Evolutionary conservation across 2,888 invertebrate genomes (phyloP).

Genomic region (Chelonus formosanus): DNA sequence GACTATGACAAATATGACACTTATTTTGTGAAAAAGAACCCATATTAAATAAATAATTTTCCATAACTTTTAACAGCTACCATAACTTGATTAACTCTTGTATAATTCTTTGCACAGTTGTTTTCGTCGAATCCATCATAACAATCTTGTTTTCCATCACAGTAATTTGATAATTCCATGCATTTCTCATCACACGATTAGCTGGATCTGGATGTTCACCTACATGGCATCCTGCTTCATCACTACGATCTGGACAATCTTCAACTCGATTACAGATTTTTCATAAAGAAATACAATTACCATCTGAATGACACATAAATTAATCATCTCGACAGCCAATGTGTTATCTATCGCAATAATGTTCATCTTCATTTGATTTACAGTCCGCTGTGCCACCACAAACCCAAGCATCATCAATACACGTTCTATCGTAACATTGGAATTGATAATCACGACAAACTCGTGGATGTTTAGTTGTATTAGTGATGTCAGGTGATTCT

Average conservation of each 20-base stretch:
- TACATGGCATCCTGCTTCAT: slow-evolving; percentile 66
- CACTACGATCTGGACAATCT: slow-evolving; percentile 69
- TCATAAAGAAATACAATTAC: slow-evolving; percentile 69
- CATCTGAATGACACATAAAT: slow-evolving; percentile 72
- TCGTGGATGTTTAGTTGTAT: slow-evolving; percentile 47
- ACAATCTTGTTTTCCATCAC: slow-evolving; percentile 77
- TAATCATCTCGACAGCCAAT: slow-evolving; percentile 63
- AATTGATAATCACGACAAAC: slow-evolving; percentile 70
- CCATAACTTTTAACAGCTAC: too few relatives aligned
- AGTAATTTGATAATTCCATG: slow-evolving; percentile 70
- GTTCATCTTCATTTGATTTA: slow-evolving; percentile 71
- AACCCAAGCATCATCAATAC: slow-evolving; percentile 71
- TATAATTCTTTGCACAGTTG: slow-evolving; percentile 69
- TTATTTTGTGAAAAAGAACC: too few relatives aligned
- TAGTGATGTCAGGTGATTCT: slow-evolving; percentile 43
- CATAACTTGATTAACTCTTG: slow-evolving; percentile 65
- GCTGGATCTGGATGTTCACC: slow-evolving; percentile 54
- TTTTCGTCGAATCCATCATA: slow-evolving; percentile 79
- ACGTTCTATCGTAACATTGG: slow-evolving; percentile 69
- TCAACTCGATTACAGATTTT: slow-evolving; percentile 67
- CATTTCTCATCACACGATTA: slow-evolving; percentile 71
- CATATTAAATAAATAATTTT: too few relatives aligned
- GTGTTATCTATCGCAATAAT: slow-evolving; percentile 63
- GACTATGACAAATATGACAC: too few relatives aligned
- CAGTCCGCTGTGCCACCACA: slow-evolving; percentile 74